Evolutionary conservation across 2,888 invertebrate species (phyloP), one percentile per base, ranked within the genome.

Genomic region (Carpatolechia fugitivella): DNA sequence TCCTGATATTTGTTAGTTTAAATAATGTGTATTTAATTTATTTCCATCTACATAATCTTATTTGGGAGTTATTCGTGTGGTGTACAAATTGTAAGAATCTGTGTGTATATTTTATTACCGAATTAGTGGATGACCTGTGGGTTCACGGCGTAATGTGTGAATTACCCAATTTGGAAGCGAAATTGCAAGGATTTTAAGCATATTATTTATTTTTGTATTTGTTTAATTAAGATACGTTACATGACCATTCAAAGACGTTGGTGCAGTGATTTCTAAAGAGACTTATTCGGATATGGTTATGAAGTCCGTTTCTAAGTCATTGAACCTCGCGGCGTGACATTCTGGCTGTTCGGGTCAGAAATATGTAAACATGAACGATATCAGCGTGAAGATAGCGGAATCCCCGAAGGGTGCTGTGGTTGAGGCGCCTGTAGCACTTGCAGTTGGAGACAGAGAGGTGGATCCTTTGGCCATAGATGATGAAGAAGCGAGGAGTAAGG

Each of bases 321-420:
- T 82, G 82, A 84, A 84, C 82, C 74, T 79, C 65, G 63, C 67
- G 74, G 77, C 85, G 80, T 83, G 82, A 83, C 78, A 74, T 79
- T 80, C 84, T 83, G 83, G 78, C 75, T 80, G 67, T 76, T 77
- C 75, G 78, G 76, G 70, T 82, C 79, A 80, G 76, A 89, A 90
- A 82, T 86, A 90, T 90, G 89, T 89, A 87, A 90, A 87, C 87
- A 90, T 90, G 89, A 89, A 89, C 80, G 88, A 88, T 86, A 82
- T 82, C 82, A 85, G 78, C 71, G 78, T 85, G 69, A 88, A 88
- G 81, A 78, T 80, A 81, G 82, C 80, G 73, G 88, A 86, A 78
- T 80, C 85, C 74, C 80, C 78, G 62, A 86, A 86, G 76, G 81
- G 78, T 65, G 78, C 74, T 69, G 65, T 71, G 65, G 76, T 64